Conservation (phyloP, 2,113 vertebrate genomes). For the Phaethornis superciliosus region DNA sequence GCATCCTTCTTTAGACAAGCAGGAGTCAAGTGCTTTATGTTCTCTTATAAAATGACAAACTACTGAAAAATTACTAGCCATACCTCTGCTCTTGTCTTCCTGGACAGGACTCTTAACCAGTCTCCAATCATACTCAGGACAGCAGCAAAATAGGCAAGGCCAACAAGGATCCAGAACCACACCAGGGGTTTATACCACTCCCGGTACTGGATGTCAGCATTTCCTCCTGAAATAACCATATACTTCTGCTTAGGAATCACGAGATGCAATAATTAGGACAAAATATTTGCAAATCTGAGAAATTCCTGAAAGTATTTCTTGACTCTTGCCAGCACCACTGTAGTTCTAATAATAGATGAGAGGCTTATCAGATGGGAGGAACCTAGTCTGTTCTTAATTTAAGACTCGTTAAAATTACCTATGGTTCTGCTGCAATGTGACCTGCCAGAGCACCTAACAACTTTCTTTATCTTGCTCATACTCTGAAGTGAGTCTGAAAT, state of each 20-base stretch:
- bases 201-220: slow-evolving; percentile 86
- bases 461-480: background rate
- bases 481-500: background rate
- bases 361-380: background rate
- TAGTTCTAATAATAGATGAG: background rate
- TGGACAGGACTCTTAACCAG: slow-evolving; percentile 91
- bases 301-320: background rate
- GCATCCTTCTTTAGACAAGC: background rate
- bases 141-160: slow-evolving; percentile 94
- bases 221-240: slow-evolving; percentile 84
- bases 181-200: slow-evolving; percentile 95
- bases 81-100: slow-evolving; percentile 97
- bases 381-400: background rate
- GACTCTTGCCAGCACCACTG: background rate
- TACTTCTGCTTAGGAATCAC: background rate
- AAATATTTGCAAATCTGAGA: background rate
- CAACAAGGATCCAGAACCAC: slow-evolving; percentile 97
- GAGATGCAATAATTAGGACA: background rate
- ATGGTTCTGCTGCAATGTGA: background rate
- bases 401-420: background rate
- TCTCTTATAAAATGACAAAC: background rate
- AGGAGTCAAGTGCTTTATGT: background rate
- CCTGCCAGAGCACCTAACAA: background rate
- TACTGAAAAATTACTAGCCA: background rate
- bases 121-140: slow-evolving; percentile 98